Base-by-base conservation (phyloP, 2,888 invertebrate species). In the Trichacis sp. region DNA sequence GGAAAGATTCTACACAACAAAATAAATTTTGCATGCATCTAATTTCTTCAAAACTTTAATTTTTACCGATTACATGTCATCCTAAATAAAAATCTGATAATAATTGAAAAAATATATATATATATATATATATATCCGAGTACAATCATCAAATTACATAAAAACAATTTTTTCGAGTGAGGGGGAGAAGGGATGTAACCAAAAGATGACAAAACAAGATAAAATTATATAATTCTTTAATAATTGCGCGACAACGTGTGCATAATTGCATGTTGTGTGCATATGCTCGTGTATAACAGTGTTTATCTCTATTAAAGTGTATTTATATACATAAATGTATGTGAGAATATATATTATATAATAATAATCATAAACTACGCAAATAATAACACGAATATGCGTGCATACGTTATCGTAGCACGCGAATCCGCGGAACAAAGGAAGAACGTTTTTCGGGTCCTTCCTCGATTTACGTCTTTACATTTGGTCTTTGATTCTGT, bases 201-300 rank as follows among this genome's bases (percentile, higher is more conserved):
- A 68, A 62, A 71, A 63, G 38, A 33, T 58, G 66, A 70, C 72
- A 30, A 78, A 77, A 76, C 75, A 80, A 83, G 80, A 81, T 83
- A 71, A 79, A 76, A 76, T 77, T 73, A 73, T 77, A 74, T 70
- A 74, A 76, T 70, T 75, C 69, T 73, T 75, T 75, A 75, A 77
- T 75, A 72, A 76, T 73, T 71, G 68, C 72, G 69, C 69, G 73
- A 74, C 71, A 75, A 69, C 68, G 64, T 71, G 70, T 68, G 69
- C 64, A 50, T 60, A 45, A 46, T 33, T 48, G 30, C 8, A 43
- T 67, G 59, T 61, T 49, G 18, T 51, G 55, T 68, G 24, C 24
- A 49, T 59, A 55, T 60, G 59, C 56, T 43, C 62, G 29, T 65
- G 56, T 64, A 47, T 61, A 47, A 55, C 50, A 47, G 46, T 48